These are phyloP conservation scores for Forbesichthys agassizii DNA, from an alignment of 2,113 vertebrate genomes.

Conservation along the genomic window DNA sequence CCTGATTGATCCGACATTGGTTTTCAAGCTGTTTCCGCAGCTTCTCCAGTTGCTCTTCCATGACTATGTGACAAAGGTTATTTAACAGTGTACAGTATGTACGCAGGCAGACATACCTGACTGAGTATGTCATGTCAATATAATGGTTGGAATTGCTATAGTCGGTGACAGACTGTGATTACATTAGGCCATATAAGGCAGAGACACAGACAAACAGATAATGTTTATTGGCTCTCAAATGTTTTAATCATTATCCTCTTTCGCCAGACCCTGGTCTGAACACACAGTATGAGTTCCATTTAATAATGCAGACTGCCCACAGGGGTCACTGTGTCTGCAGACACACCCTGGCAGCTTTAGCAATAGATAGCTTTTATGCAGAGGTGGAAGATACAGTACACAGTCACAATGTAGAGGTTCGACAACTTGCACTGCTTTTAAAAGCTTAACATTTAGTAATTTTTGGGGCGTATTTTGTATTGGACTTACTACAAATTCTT, in stretches of 20 bases:
- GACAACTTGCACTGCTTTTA: too few relatives aligned
- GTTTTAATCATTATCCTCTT: constrained; percentile 26
- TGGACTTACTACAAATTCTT: too few relatives aligned
- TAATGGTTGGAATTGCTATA: not conserved
- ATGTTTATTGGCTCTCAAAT: not conserved
- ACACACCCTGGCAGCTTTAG: constrained; percentile 38
- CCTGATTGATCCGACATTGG: constrained; percentile 73
- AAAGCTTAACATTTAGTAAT: too few relatives aligned
- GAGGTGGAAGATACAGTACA: not conserved
- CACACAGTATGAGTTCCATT: constrained; percentile 44
- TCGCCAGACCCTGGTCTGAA: constrained; percentile 10
- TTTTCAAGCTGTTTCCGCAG: constrained; percentile 75
- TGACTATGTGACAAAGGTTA: constrained; percentile 41
- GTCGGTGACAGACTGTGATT: not conserved
- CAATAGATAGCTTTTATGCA: constrained; percentile 11
- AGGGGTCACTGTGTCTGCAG: constrained; percentile 41
- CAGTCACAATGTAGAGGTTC: too few relatives aligned
- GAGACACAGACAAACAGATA: not conserved
- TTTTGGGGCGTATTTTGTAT: too few relatives aligned
- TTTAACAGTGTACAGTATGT: not conserved
- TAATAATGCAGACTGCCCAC: constrained; percentile 60
- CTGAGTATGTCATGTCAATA: not conserved
- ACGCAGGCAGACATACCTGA: not conserved
- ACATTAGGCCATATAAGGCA: not conserved
- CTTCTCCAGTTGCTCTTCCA: constrained; percentile 76